phyloP scores from a whole-genome alignment of 2,888 invertebrate genomes.

The Zaprionus obscuricornis region DNA sequence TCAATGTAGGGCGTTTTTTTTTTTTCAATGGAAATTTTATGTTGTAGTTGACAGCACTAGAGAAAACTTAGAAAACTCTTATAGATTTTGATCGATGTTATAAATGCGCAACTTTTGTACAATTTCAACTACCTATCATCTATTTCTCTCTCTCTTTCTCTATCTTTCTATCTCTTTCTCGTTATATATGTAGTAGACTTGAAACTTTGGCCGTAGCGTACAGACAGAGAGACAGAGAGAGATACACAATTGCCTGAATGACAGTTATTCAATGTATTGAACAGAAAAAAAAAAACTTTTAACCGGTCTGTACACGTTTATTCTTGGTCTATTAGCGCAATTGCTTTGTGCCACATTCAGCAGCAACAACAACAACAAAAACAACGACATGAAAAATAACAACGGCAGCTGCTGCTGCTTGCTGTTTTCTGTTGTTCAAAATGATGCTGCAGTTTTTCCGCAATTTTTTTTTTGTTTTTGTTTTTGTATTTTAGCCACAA shows the following conservation, averaged over 20 bases:
- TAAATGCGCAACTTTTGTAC: no score
- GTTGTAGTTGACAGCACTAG: no score
- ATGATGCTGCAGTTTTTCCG: slow-evolving; percentile 45
- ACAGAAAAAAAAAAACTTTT: slow-evolving; percentile 1
- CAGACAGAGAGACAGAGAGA: no score
- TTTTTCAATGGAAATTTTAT: no score
- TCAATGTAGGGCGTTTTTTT: no score
- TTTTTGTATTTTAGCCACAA: slow-evolving; percentile 29
- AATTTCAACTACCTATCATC: no score
- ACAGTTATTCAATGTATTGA: slow-evolving; percentile 32
- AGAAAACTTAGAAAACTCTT: no score
- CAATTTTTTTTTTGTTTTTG: slow-evolving; percentile 16
- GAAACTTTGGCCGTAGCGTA: slow-evolving; percentile 10
- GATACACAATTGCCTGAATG: slow-evolving; percentile 31
- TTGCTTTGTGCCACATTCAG: slow-evolving; percentile 69
- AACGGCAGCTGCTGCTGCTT: slow-evolving; percentile 10
- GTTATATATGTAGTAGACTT: background rate
- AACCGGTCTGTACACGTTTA: slow-evolving; percentile 45
- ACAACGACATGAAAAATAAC: no score
- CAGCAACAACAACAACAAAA: no score
- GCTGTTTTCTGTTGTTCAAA: background rate
- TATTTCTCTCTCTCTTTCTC: no score
- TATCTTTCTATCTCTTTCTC: no score
- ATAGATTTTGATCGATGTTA: no score
- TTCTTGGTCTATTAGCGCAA: slow-evolving; percentile 61